Conservation (phyloP, 2,113 vertebrate species). For the Sylvilagus bachmani region DNA sequence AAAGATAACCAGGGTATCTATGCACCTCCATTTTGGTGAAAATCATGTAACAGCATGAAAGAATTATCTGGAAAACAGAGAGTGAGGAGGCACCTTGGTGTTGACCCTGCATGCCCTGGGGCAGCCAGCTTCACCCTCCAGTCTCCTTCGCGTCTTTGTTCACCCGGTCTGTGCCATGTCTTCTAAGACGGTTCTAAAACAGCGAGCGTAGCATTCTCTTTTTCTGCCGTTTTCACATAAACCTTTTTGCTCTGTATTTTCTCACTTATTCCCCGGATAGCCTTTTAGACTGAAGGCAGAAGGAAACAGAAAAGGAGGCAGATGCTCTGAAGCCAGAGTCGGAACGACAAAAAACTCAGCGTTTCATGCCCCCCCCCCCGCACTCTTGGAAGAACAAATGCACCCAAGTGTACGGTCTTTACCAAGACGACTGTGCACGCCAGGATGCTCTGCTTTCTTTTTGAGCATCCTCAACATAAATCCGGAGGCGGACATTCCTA, state of each 20-base stretch:
- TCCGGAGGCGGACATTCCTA: conserved; percentile 75
- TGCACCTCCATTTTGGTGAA: neutral
- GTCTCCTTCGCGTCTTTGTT: neutral
- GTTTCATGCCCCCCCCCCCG: conserved; percentile 62
- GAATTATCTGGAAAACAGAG: neutral
- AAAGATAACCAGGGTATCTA: neutral
- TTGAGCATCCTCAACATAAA: conserved; percentile 74
- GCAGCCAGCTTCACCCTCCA: neutral
- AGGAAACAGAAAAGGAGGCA: neutral
- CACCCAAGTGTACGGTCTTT: conserved; percentile 66
- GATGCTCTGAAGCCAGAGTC: conserved; percentile 19
- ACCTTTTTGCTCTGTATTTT: conserved; percentile 40
- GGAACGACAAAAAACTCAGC: conserved; percentile 64
- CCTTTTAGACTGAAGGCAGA: conserved; percentile 19
- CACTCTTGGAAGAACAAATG: conserved; percentile 74
- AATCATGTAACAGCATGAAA: neutral
- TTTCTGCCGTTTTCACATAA: conserved; percentile 25
- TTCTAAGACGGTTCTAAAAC: conserved; percentile 51
- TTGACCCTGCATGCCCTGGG: neutral
- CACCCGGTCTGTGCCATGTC: neutral
- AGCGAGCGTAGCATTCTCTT: neutral
- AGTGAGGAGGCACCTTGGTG: neutral
- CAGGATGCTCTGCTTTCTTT: conserved; percentile 73
- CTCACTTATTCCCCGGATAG: conserved; percentile 46
- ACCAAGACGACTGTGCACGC: conserved; percentile 58